phyloP scores from a whole-genome alignment of 2,797 vertebrate genomes.

The Pipistrellus kuhlii region DNA sequence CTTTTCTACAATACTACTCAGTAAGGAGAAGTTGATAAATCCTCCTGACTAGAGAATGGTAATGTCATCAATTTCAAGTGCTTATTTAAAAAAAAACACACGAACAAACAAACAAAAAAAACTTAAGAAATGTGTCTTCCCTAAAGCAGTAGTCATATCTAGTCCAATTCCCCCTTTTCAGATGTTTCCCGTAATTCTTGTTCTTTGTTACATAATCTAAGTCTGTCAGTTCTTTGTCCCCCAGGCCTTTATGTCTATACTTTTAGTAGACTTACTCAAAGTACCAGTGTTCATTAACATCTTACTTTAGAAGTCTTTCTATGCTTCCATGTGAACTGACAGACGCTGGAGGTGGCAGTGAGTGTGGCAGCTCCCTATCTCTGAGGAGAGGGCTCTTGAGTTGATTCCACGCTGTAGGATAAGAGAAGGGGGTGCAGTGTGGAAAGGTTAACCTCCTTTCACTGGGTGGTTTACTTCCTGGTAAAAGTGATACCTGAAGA shows the following conservation, averaged over 20 bases:
- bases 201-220: neutral
- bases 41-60: neutral
- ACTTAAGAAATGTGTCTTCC: neutral
- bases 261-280: neutral
- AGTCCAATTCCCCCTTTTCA: neutral
- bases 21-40: neutral
- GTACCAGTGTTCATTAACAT: neutral
- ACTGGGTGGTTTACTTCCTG: neutral
- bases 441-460: neutral
- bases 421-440: neutral
- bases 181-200: neutral
- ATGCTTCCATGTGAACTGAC: neutral
- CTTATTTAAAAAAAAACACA: neutral
- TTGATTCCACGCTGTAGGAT: neutral
- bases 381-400: neutral
- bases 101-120: neutral
- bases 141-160: neutral
- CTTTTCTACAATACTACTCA: neutral
- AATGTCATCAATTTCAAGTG: neutral
- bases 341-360: neutral
- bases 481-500: neutral
- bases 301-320: neutral
- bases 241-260: neutral
- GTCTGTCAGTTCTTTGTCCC: neutral
- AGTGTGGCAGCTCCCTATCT: neutral